Conservation (phyloP, 2,888 invertebrate species). For the Willowsia nigromaculata region DNA sequence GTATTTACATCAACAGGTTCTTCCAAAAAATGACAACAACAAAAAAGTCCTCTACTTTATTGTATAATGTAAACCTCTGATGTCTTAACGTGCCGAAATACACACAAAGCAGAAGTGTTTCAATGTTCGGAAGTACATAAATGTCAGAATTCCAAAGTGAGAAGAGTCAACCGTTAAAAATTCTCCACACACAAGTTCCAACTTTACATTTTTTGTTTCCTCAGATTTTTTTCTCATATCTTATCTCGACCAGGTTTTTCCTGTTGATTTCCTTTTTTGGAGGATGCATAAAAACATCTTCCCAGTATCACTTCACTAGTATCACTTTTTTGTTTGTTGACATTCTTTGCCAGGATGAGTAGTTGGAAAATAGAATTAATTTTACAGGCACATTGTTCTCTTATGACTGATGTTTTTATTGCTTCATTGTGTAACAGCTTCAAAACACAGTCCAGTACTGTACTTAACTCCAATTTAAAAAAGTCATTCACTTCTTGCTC, state of each 20-base stretch:
- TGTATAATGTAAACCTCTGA: background rate
- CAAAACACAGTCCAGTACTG: background rate
- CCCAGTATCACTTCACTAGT: conserved; percentile 5
- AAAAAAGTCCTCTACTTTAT: background rate
- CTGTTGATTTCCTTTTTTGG: conserved; percentile 31
- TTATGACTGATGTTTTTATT: background rate
- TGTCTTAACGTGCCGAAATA: background rate
- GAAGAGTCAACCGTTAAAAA: background rate
- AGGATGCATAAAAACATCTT: background rate
- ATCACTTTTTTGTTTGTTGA: too few species aligned
- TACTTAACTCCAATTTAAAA: background rate
- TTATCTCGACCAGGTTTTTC: background rate
- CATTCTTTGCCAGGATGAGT: background rate
- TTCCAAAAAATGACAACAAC: conserved; percentile 15
- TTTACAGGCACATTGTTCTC: background rate
- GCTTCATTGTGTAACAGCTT: background rate
- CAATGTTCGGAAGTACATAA: conserved; percentile 4
- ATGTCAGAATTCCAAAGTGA: conserved; percentile 7
- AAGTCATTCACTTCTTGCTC: conserved; percentile 55
- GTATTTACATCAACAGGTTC: conserved; percentile 32
- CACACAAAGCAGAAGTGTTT: conserved; percentile 1
- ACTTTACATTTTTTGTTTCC: background rate
- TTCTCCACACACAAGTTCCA: background rate
- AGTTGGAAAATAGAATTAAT: background rate
- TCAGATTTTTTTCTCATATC: background rate